Evolutionary conservation across 1,140 invertebrate species (phyloP).

Genomic region (Bombus affinis): DNA sequence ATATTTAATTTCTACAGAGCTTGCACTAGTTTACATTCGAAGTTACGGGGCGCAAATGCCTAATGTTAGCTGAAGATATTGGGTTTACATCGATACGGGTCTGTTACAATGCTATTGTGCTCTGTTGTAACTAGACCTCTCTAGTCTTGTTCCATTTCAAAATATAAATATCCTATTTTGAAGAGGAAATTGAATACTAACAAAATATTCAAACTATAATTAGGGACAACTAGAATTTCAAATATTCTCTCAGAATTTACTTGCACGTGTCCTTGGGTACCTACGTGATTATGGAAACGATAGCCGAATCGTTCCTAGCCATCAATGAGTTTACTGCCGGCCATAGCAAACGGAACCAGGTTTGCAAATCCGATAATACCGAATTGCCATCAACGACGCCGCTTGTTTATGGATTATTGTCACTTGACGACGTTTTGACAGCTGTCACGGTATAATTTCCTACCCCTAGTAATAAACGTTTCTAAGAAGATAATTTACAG

Average conservation of each 20-base stretch:
- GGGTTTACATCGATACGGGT: not conserved
- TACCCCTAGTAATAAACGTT: not conserved
- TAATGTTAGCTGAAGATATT: constrained; percentile 18
- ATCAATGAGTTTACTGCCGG: constrained; percentile 57
- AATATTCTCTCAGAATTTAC: constrained; percentile 18
- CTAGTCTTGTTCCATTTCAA: not conserved
- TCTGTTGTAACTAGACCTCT: not conserved
- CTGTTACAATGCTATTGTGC: not conserved
- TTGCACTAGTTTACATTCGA: not conserved
- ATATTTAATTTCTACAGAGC: not conserved
- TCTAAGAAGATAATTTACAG: not conserved
- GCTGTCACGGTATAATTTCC: constrained; percentile 1
- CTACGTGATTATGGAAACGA: constrained; percentile 26
- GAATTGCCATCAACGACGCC: constrained; percentile 60
- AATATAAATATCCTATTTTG: not conserved
- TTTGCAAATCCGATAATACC: constrained; percentile 72
- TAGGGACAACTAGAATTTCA: not conserved
- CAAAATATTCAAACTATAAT: constrained; percentile 7
- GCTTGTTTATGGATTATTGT: constrained; percentile 61
- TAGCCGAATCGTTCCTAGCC: not conserved
- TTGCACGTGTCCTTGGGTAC: not conserved
- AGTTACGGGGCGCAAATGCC: not conserved
- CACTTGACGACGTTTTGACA: constrained; percentile 1
- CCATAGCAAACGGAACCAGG: constrained; percentile 56
- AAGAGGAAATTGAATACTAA: too few relatives aligned